phyloP scores from a whole-genome alignment of 1,140 invertebrate species.

The Diuraphis noxia region DNA sequence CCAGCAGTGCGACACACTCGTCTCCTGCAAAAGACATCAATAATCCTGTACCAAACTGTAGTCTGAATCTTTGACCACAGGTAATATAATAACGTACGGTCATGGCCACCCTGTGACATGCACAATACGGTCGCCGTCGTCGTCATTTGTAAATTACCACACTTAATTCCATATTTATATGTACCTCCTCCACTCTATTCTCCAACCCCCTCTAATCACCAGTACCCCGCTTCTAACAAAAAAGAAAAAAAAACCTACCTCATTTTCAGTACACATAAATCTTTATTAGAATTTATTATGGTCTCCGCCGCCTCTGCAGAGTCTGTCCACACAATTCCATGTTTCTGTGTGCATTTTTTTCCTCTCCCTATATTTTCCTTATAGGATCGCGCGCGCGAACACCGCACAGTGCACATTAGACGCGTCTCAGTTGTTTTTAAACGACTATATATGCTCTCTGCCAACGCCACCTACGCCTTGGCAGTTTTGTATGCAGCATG shows the following conservation, averaged over 20 bases:
- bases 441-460: not conserved
- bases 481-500: not conserved
- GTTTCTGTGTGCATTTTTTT: not conserved
- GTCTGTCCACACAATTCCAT: not conserved
- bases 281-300: slow-evolving; percentile 33
- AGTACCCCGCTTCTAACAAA: not conserved
- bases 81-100: not conserved
- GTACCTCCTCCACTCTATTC: not conserved
- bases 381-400: not conserved
- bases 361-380: not conserved
- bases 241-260: not conserved
- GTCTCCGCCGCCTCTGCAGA: not conserved
- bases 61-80: not conserved
- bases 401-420: not conserved
- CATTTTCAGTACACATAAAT: not conserved
- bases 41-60: too few species aligned
- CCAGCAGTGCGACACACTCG: not conserved
- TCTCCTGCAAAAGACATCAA: not conserved
- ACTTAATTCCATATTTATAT: not conserved
- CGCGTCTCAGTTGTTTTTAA: slow-evolving; percentile 18
- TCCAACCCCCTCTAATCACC: too few species aligned
- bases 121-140: not conserved
- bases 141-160: too few species aligned
- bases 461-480: too few species aligned
- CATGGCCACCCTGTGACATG: not conserved